Evolutionary conservation across 1,140 invertebrate species (phyloP), one percentile per base, ranked within the genome.

Genomic region (Heliconius himera): DNA sequence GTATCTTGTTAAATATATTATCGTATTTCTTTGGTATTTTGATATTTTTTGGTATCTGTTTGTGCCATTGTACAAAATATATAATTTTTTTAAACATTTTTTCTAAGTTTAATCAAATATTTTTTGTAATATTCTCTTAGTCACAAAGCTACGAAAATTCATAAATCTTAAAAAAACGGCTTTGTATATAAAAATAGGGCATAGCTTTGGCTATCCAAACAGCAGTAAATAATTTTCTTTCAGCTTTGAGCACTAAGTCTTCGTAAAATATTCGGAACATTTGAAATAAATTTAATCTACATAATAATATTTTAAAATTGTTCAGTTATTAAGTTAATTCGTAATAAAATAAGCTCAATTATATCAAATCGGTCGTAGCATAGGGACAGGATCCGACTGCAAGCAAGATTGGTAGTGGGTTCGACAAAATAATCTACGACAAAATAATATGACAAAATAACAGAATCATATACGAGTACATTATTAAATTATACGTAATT

Each of bases 171-270:
- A 66, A 66, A 66, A 66, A 29, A 22, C 54, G 26, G 60, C 60
- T 66, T 66, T 66, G 22, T 66, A 66, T 66, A 26, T 66, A 66
- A 66, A 66, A 66, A 66, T 66, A 29, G 60, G 11, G 11, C 60
- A 66, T 66, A 29, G 60, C 60, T 66, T 66, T 66, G 60, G 22
- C 60, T 66, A 66, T 66, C 22, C 60, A 29, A 66, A 66, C 60
- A 29, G 60, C 11, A 66, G 60, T 26, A 66, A 66, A 66, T 66
- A 66, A 66, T 66, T 66, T 66, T 66, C 60, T 66, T 66, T 66
- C 60, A 66, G 60, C 60, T 66, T 66, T 66, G 60, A 66, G 60
- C 60, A 66, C 60, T 66, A 66, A 26, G 60, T 66, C 60, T 66
- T 66, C 29, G 60, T 66, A 26, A 66, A 66, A 26, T 66, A 16